Base-by-base conservation (phyloP, 1,140 invertebrate genomes). In the Sitodiplosis mosellana region DNA sequence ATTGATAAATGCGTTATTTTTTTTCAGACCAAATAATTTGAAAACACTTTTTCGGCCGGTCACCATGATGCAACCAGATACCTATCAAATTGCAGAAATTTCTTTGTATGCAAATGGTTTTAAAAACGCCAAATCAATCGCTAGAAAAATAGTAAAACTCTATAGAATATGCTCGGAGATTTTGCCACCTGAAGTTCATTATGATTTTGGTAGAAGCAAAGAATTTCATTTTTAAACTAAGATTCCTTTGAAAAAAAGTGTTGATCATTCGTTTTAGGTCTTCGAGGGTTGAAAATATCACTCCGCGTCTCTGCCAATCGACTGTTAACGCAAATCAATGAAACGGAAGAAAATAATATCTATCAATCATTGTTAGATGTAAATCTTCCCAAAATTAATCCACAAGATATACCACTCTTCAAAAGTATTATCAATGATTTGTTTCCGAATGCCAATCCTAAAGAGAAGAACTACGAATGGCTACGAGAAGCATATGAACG, bases 31-130 rank as follows among this genome's bases (percentile, higher is more conserved):
- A 0, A 88, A 93, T 56, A 94, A 93, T 63, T 64, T 92, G 7
- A 92, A 92, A 61, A 83, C 87, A 0, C 65, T 94, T 2, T 94
- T 94, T 61, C 75, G 90, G 33, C 87, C 87, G 1, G 87, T 95
- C 5, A 84, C 89, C 1, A 94, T 94, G 89, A 92, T 93, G 87
- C 87, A 92, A 12, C 89, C 90, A 0, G 86, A 94, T 61, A 92
- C 91, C 60, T 80, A 83, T 0, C 77, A 92, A 68, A 93, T 94
- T 56, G 86, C 80, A 0, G 89, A 94, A 65, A 91, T 93, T 46
- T 87, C 81, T 0, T 66, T 94, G 0, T 91, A 91, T 56, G 91
- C 88, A 0, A 89, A 78, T 52, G 90, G 90, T 2, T 95, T 92
- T 64, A 73, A 76, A 7, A 76, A 82, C 51, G 87, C 86, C 0